Percentiles rank a stretch among this genome's conserved stretches.
Conservation (phyloP, 2,797 vertebrate genomes). For the Adrianichthys oophorus region DNA sequence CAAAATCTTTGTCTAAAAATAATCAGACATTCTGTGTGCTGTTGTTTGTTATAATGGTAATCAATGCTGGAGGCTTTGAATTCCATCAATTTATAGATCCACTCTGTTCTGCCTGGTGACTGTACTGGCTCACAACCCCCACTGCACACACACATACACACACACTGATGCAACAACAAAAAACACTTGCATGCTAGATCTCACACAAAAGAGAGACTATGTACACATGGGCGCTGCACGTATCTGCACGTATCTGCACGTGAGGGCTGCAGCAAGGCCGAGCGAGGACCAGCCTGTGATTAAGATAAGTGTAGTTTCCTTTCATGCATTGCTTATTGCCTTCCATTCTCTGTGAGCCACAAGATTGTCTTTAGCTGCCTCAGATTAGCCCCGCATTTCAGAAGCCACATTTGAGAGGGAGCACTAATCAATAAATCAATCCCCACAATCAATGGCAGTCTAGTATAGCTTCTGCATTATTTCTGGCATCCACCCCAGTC, state of each 20-base stretch:
- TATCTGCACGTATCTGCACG: slow-evolving; percentile 28
- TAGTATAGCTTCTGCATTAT: slow-evolving; percentile 95
- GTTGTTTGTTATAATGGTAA: slow-evolving; percentile 99
- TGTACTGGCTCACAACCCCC: slow-evolving; percentile 84
- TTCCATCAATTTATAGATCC: slow-evolving; percentile 99
- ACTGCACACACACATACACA: slow-evolving; percentile 47
- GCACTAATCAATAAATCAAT: slow-evolving; percentile 99
- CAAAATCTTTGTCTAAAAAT: slow-evolving; percentile 99
- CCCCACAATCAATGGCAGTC: slow-evolving; percentile 96
- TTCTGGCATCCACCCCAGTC: slow-evolving; percentile 77
- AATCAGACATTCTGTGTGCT: slow-evolving; percentile 98
- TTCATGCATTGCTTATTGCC: slow-evolving; percentile 91
- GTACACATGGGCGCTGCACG: slow-evolving; percentile 35
- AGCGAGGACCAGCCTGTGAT: slow-evolving; percentile 82
- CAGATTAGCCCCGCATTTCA: slow-evolving; percentile 93
- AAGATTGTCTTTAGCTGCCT: slow-evolving; percentile 89
- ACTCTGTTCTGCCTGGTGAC: slow-evolving; percentile 97
- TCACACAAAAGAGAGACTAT: slow-evolving; percentile 51
- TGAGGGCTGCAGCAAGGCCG: slow-evolving; percentile 60
- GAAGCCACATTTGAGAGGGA: slow-evolving; percentile 88
- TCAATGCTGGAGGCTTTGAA: slow-evolving; percentile 99
- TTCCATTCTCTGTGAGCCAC: slow-evolving; percentile 84
- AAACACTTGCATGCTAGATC: slow-evolving; percentile 41
- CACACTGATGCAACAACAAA: slow-evolving; percentile 18
- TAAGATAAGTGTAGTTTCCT: slow-evolving; percentile 93